Percentiles rank a stretch among this genome's conserved stretches.
Conservation (phyloP, 2,113 vertebrate species). For the Erythrocebus patas region DNA sequence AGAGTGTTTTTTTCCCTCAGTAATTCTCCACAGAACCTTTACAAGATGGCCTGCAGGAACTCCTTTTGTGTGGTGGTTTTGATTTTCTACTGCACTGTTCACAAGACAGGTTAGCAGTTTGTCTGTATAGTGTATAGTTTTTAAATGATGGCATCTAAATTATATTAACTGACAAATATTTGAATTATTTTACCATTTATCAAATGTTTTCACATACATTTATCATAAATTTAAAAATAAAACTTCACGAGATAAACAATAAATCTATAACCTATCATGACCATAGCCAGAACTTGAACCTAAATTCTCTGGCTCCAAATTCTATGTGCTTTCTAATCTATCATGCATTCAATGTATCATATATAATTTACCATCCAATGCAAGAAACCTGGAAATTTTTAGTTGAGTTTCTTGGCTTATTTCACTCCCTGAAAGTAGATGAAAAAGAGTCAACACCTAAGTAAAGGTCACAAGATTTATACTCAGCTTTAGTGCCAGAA, state of each 20-base stretch:
- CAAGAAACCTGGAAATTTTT: not conserved
- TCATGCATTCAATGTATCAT: not conserved
- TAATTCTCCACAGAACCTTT: not conserved
- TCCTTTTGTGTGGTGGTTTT: not conserved
- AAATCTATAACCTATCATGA: not conserved
- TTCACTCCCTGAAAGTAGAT: not conserved
- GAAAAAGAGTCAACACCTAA: not conserved
- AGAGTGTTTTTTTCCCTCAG: not conserved
- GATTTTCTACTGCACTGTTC: not conserved
- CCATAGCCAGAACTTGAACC: not conserved
- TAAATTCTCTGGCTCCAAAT: not conserved
- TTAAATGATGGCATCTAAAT: not conserved
- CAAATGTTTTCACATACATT: not conserved
- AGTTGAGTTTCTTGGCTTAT: not conserved
- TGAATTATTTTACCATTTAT: not conserved
- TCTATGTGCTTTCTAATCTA: not conserved
- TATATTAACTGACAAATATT: not conserved
- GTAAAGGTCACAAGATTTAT: not conserved
- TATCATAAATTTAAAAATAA: not conserved
- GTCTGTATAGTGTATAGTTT: not conserved
- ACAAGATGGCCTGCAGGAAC: not conserved
- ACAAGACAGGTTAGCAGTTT: not conserved
- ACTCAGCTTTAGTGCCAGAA: not conserved
- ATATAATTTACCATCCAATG: not conserved
- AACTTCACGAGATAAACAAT: not conserved